These are phyloP conservation scores for Plemyria rubiginata DNA, from an alignment of 2,888 invertebrate genomes.

Conservation along the genomic window DNA sequence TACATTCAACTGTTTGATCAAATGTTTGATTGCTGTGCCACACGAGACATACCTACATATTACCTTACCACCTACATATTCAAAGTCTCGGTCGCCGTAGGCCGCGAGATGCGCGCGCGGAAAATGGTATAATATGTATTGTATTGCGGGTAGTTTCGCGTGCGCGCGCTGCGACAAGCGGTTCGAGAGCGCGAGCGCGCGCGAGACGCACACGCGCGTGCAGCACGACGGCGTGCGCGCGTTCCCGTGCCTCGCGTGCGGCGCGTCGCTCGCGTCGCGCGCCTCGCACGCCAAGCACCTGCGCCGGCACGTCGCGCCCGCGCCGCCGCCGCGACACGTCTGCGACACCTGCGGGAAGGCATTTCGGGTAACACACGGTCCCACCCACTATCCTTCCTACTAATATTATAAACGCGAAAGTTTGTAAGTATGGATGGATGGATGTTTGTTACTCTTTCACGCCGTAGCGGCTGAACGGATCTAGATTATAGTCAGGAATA, in stretches of 20 bases:
- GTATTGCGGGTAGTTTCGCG: conserved; percentile 47
- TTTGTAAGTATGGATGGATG: too few species aligned
- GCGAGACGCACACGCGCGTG: conserved; percentile 56
- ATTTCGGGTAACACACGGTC: conserved; percentile 63
- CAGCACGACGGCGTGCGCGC: conserved; percentile 72
- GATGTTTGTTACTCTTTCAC: too few species aligned
- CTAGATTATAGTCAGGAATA: too few species aligned
- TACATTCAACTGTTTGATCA: too few species aligned
- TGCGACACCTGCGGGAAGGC: conserved; percentile 74
- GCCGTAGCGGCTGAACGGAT: too few species aligned
- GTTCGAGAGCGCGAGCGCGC: conserved; percentile 48
- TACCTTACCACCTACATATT: too few species aligned
- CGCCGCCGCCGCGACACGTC: conserved; percentile 58
- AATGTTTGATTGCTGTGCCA: too few species aligned
- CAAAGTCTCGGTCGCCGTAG: too few species aligned
- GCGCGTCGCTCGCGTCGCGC: conserved; percentile 66
- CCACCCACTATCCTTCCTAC: too few species aligned
- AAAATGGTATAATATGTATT: background rate
- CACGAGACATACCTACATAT: too few species aligned
- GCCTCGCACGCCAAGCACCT: conserved; percentile 65
- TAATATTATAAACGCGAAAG: too few species aligned
- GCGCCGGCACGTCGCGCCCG: conserved; percentile 55
- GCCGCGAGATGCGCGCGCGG: too few species aligned
- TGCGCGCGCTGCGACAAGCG: conserved; percentile 65
- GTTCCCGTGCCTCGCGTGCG: conserved; percentile 70